Evolutionary conservation across 2,888 invertebrate species (phyloP).

Genomic region (Cepaea hortensis): DNA sequence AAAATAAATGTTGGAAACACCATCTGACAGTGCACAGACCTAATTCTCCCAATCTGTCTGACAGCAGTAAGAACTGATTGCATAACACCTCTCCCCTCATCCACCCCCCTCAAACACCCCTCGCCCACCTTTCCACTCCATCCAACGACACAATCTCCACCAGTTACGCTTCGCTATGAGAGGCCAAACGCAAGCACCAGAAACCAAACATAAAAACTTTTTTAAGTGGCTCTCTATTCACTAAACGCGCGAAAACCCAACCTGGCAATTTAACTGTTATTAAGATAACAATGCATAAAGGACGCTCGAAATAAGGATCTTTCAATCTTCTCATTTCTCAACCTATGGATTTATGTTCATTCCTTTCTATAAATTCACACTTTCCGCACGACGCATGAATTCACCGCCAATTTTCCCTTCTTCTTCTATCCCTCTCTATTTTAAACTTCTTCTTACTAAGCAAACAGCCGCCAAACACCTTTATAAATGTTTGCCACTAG

Average conservation of each 20-base stretch:
- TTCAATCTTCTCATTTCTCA: neutral
- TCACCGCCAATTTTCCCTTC: neutral
- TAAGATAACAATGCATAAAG: neutral
- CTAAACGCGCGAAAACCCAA: neutral
- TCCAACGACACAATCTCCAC: neutral
- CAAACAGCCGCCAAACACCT: conserved; percentile 22
- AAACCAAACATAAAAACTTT: neutral
- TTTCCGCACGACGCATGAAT: conserved; percentile 5
- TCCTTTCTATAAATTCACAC: neutral
- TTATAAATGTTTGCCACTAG: conserved; percentile 37
- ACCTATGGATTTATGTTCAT: neutral
- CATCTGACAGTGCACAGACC: too few species aligned
- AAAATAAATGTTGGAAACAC: too few species aligned
- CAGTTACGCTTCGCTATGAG: neutral
- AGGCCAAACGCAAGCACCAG: neutral
- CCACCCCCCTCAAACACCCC: neutral
- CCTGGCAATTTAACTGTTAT: conserved; percentile 10
- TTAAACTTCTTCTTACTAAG: neutral
- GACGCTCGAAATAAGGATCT: neutral
- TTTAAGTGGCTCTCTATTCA: conserved; percentile 26
- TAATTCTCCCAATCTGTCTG: neutral
- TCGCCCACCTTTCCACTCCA: neutral
- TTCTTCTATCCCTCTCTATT: neutral
- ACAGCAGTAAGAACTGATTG: neutral
- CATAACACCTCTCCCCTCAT: neutral